Base-by-base conservation (phyloP, 1,140 invertebrate species). In the Neodiprion pinetum region DNA sequence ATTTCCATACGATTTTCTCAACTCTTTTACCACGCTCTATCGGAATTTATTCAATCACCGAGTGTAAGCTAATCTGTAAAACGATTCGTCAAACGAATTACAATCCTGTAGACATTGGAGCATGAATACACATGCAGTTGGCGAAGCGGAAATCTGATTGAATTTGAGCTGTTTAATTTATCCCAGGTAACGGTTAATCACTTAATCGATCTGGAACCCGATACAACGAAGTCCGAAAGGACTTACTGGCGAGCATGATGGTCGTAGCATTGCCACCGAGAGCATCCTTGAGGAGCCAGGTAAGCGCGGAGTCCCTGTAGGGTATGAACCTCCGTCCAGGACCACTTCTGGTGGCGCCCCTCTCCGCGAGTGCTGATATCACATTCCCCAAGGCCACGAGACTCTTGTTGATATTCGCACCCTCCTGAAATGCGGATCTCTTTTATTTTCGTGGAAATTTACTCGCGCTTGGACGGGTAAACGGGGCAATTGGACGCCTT, bases 371-470 rank as follows among this genome's bases (percentile, higher is more conserved):
- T 21, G 93, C 91, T 28, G 93, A 94, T 80, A 95, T 95, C 48
- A 95, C 94, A 86, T 94, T 95, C 76, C 94, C 93, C 40, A 95
- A 87, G 65, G 93, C 94, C 1, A 95, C 94, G 61, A 96, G 87
- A 69, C 94, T 95, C 81, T 93, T 94, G 86, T 96, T 96, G 79
- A 96, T 96, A 81, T 93, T 95, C 61, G 94, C 92, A 17, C 95
- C 94, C 88, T 95, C 94, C 84, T 94, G 77, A 72, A 80, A 80
- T 68, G 75, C 49, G 72, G 12, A 65, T 14, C 17, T 21, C 12
- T 14, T 21, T 14, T 69, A 5, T 14, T 17, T 47, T 47, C 21
- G 12, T 14, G 61, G 17, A 14, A 14, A 14, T 1, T 14, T 65
- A 65, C 12, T 65, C 61, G 61, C 61, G 17, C 17, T 65, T 14